phyloP scores from a whole-genome alignment of 2,888 invertebrate genomes.

The Hypolimnas misippus region DNA sequence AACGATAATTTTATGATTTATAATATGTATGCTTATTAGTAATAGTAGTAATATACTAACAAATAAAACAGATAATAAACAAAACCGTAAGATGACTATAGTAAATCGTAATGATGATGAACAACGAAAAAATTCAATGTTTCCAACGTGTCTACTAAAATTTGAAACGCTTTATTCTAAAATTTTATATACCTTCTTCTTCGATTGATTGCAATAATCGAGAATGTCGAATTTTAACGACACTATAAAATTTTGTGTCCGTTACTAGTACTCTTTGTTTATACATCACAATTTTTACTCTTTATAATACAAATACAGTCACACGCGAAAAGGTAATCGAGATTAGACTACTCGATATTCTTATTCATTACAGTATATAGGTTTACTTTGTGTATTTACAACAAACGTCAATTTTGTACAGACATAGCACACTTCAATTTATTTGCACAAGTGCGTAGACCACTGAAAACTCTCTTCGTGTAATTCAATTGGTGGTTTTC shows the following conservation, averaged over 20 bases:
- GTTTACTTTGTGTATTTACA: slow-evolving; percentile 21
- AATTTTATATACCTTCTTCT: slow-evolving; percentile 56
- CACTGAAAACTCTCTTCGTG: slow-evolving; percentile 55
- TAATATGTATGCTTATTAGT: too few relatives aligned
- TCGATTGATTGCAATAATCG: slow-evolving; percentile 69
- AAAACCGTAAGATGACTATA: background rate
- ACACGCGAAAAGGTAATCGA: slow-evolving; percentile 18
- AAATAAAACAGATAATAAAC: background rate
- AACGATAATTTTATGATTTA: too few relatives aligned
- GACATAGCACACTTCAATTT: slow-evolving; percentile 67
- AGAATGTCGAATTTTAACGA: slow-evolving; percentile 70
- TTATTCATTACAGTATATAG: slow-evolving; percentile 12
- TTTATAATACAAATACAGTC: slow-evolving; percentile 45
- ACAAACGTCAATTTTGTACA: slow-evolving; percentile 50
- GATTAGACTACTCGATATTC: slow-evolving; percentile 23
- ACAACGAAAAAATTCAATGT: background rate
- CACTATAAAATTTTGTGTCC: slow-evolving; percentile 64
- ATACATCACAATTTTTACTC: slow-evolving; percentile 56
- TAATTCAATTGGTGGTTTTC: slow-evolving; percentile 28
- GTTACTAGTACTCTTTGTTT: slow-evolving; percentile 63
- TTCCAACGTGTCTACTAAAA: slow-evolving; percentile 7
- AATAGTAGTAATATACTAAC: too few relatives aligned
- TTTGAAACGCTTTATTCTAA: slow-evolving; percentile 21
- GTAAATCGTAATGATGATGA: background rate
- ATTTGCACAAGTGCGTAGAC: slow-evolving; percentile 66